phyloP scores from a whole-genome alignment of 2,113 vertebrate genomes.

The Steatornis caripensis region DNA sequence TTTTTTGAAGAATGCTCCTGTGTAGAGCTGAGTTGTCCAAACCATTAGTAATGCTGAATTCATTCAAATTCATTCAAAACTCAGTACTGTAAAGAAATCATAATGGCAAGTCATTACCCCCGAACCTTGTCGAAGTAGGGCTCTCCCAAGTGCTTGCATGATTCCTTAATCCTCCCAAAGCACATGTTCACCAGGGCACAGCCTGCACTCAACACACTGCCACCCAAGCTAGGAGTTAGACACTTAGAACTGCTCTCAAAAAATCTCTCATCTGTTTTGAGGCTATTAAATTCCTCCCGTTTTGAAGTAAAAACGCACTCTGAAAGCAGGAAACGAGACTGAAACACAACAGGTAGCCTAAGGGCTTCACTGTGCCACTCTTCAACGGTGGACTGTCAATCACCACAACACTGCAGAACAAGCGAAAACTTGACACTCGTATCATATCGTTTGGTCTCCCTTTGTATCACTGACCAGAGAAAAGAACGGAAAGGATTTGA shows the following conservation, averaged over 20 bases:
- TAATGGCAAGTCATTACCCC: not conserved
- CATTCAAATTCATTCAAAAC: not conserved
- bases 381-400: not conserved
- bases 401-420: not conserved
- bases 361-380: not conserved
- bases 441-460: not conserved
- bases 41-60: not conserved
- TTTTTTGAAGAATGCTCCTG: not conserved
- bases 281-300: not conserved
- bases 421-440: not conserved
- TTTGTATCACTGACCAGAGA: not conserved
- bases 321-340: not conserved
- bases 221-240: not conserved
- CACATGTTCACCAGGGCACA: not conserved
- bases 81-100: not conserved
- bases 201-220: not conserved
- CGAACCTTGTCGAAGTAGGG: not conserved
- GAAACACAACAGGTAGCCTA: not conserved
- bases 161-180: not conserved
- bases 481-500: not conserved
- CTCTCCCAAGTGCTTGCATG: not conserved
- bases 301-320: not conserved
- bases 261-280: not conserved
- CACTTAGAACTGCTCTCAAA: not conserved
- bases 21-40: not conserved